Percentiles rank a stretch among this genome's conserved stretches.
phyloP scores from a whole-genome alignment of 30 jellyfish, hydroid and myxozoan species.

The Aurelia aurita region DNA sequence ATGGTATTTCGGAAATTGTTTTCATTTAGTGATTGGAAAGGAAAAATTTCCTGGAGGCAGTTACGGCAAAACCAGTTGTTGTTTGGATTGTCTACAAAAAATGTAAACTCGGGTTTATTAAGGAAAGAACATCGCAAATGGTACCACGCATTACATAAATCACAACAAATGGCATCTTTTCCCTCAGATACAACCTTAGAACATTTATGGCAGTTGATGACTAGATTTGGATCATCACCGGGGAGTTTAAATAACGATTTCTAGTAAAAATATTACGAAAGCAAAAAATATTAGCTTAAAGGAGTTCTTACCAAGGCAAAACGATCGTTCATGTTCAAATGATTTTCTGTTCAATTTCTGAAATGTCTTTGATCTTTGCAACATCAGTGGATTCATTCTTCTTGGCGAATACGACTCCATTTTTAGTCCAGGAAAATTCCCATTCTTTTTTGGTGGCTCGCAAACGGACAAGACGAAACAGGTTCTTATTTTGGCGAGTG shows the following conservation, averaged over 20 bases:
- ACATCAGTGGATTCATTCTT: background rate
- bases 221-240: background rate
- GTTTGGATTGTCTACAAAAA: too few relatives aligned
- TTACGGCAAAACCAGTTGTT: too few relatives aligned
- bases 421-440: slow-evolving; percentile 20
- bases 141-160: slow-evolving; percentile 5
- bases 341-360: slow-evolving; percentile 7
- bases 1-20: too few relatives aligned
- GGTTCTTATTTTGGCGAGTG: slow-evolving; percentile 15
- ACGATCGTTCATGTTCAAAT: background rate
- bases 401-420: slow-evolving; percentile 8
- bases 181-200: background rate
- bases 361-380: background rate
- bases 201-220: slow-evolving; percentile 9
- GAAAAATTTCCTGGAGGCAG: too few relatives aligned
- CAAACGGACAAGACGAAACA: background rate
- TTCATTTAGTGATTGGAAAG: too few relatives aligned
- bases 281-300: background rate
- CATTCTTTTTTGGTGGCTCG: background rate
- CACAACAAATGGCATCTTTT: slow-evolving; percentile 11
- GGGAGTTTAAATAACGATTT: too few relatives aligned
- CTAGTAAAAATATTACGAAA: background rate
- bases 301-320: background rate
- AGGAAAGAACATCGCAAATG: slow-evolving; percentile 10
- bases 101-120: too few relatives aligned